Base-by-base conservation (phyloP, 2,797 vertebrate species). In the Eupleurogrammus muticus region DNA sequence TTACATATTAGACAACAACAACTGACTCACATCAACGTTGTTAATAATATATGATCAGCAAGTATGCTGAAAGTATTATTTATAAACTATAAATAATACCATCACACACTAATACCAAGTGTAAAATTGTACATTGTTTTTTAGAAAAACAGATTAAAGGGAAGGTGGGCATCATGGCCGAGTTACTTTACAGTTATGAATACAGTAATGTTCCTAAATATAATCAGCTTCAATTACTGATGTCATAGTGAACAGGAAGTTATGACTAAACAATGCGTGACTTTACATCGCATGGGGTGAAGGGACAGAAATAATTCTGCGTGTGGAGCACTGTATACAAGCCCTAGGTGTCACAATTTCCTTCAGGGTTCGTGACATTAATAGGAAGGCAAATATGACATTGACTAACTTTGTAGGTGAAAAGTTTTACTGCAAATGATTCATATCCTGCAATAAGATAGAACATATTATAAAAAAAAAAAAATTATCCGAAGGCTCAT, bases 261-360 rank as follows among this genome's bases (percentile, higher is more conserved):
- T 9, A 32, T 65, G 59, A 72, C 66, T 73, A 79, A 87, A 86
- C 73, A 77, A 8, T 46, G 8, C 10, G 34, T 70, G 60, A 73
- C 61, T 20, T 57, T 28, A 51, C 6, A 23, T 59, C 17, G 46
- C 0, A 5, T 0, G 4, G 13, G 13, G 12, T 50, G 4, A 13
- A 62, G 1, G 54, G 6, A 32, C 24, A 53, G 13, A 28, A 75
- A 70, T 55, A 78, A 16, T 4, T 1, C 5, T 16, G 68, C n/a
- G 14, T 19, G 32, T 60, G 21, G 11, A 14, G 38, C 3, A 42
- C 4, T n/a, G 14, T 2, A 14, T 24, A 36, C 51, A 5, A n/a
- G 53, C 20, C n/a, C n/a, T 9, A 50, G 61, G 71, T 86, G 35
- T 84, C 71, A 71, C 0, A 0, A 28, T 62, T 85, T 76, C 74